A percentile compares a stretch with the other conserved stretches of the same genome.
Evolutionary conservation across 1,140 invertebrate genomes (phyloP).

Genomic region (Apis cerana): DNA sequence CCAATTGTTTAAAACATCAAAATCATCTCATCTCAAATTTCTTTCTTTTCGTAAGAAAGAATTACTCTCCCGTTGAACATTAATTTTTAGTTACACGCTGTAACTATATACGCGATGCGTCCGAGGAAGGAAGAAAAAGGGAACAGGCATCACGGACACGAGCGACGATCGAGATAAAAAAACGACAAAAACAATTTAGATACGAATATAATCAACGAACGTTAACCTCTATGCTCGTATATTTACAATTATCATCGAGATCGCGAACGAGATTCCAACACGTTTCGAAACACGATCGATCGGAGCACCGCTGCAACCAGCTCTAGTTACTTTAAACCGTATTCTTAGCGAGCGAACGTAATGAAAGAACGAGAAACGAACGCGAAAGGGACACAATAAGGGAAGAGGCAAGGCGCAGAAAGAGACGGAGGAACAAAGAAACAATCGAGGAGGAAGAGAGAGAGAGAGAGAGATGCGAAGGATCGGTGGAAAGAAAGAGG

Average conservation of each 20-base stretch:
- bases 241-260: slow-evolving; percentile 32
- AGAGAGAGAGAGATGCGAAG: slow-evolving; percentile 12
- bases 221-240: slow-evolving; percentile 42
- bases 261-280: slow-evolving; percentile 32
- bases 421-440: slow-evolving; percentile 52
- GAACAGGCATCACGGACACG: neutral
- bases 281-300: slow-evolving; percentile 29
- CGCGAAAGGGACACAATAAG: slow-evolving; percentile 26
- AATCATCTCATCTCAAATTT: too few relatives aligned
- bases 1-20: too few relatives aligned
- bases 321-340: neutral
- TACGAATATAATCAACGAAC: slow-evolving; percentile 27
- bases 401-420: slow-evolving; percentile 29
- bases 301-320: slow-evolving; percentile 2
- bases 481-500: neutral
- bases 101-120: neutral
- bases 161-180: neutral
- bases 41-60: too few relatives aligned
- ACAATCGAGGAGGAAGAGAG: slow-evolving; percentile 20
- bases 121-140: neutral
- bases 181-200: slow-evolving; percentile 18
- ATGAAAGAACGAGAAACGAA: slow-evolving; percentile 44
- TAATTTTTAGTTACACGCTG: too few relatives aligned
- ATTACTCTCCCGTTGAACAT: too few relatives aligned
- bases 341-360: slow-evolving; percentile 21